phyloP scores from a whole-genome alignment of 2,797 vertebrate species.

The Lophotriccus pileatus region DNA sequence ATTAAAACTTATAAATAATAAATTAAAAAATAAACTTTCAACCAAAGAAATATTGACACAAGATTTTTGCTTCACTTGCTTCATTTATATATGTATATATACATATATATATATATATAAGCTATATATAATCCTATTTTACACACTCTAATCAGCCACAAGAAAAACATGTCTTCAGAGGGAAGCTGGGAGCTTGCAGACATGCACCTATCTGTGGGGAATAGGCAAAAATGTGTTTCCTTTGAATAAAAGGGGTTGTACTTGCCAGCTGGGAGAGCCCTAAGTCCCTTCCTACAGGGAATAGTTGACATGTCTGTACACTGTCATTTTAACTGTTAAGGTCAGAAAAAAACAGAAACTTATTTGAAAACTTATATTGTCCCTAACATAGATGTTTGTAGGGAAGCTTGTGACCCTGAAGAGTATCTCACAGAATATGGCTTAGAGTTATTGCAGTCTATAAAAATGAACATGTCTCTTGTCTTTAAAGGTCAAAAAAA shows the following conservation, averaged over 20 bases:
- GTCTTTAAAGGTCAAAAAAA: slow-evolving; percentile 43
- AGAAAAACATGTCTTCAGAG: background rate
- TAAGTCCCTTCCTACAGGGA: background rate
- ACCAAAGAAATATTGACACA: background rate
- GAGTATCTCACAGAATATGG: background rate
- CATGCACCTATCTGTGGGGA: background rate
- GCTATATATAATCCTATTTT: background rate
- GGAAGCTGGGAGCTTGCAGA: background rate
- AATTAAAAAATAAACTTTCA: background rate
- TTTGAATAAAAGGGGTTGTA: background rate
- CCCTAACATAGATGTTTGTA: background rate
- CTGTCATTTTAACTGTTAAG: background rate
- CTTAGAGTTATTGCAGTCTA: background rate
- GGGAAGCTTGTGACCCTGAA: background rate
- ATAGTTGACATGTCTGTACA: background rate
- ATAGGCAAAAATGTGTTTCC: background rate
- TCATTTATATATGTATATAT: background rate
- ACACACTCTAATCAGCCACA: background rate
- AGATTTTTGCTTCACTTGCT: background rate
- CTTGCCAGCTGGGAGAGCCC: background rate
- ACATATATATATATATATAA: background rate
- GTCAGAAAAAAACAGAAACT: background rate
- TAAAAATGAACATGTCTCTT: background rate
- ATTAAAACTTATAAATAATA: no score
- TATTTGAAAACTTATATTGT: background rate